Percentiles rank a stretch among this genome's conserved stretches.
phyloP scores from a whole-genome alignment of 2,113 vertebrate species.

The Zosterops borbonicus region DNA sequence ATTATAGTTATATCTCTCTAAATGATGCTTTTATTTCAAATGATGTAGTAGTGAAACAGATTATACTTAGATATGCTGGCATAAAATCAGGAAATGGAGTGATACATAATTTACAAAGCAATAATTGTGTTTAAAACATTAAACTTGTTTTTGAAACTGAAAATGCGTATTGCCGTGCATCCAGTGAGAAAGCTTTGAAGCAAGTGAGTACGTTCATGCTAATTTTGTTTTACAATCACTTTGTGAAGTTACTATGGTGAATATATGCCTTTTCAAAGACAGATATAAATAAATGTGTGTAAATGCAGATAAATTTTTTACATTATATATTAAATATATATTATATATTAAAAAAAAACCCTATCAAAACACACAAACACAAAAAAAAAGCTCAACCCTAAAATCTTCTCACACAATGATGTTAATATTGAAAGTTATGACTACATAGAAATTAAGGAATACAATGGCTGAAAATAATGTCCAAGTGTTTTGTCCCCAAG shows the following conservation, averaged over 20 bases:
- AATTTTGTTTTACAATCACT: neutral
- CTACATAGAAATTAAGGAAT: neutral
- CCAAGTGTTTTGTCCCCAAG: neutral
- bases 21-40: neutral
- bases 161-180: neutral
- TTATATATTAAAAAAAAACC: neutral
- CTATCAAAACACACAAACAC: neutral
- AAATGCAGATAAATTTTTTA: neutral
- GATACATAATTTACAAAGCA: neutral
- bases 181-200: neutral
- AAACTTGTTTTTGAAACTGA: neutral
- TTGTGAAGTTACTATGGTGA: neutral
- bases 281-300: neutral
- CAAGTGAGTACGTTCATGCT: neutral
- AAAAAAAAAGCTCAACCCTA: neutral
- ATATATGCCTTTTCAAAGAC: neutral
- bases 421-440: neutral
- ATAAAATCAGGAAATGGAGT: neutral
- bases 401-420: neutral
- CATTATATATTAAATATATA: neutral
- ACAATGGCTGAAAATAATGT: neutral
- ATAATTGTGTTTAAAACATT: neutral
- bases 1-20: neutral
- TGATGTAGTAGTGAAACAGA: neutral
- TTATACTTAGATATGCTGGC: neutral